phyloP scores from a whole-genome alignment of 2,888 invertebrate species.

The Lordiphosa andalusiaca region DNA sequence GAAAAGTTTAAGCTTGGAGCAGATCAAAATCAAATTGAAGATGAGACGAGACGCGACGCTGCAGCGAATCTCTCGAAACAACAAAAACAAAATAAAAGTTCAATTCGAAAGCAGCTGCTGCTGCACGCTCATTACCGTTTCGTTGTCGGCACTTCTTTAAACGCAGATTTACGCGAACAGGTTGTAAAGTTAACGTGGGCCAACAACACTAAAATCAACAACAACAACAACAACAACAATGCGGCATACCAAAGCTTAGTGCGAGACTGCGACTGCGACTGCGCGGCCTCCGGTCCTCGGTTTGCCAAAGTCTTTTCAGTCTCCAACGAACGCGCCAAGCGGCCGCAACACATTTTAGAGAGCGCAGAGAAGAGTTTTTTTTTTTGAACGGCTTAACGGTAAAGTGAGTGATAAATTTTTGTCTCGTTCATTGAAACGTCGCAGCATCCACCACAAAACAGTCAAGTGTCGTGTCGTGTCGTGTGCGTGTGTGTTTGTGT shows the following conservation, averaged over 20 bases:
- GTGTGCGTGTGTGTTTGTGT: slow-evolving; percentile 10
- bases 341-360: slow-evolving; percentile 18
- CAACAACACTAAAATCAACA: too few species aligned
- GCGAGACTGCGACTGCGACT: slow-evolving; percentile 5
- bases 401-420: slow-evolving; percentile 19
- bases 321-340: slow-evolving; percentile 46
- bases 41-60: background rate
- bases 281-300: slow-evolving; percentile 30
- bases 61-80: background rate
- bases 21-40: slow-evolving; percentile 3
- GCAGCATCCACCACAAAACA: slow-evolving; percentile 29
- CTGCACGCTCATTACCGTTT: slow-evolving; percentile 62
- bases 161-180: slow-evolving; percentile 64
- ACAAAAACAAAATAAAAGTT: slow-evolving; percentile 10
- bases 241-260: slow-evolving; percentile 37
- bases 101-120: slow-evolving; percentile 52
- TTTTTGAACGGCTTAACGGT: slow-evolving; percentile 25
- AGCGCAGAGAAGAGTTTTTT: slow-evolving; percentile 4
- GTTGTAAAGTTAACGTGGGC: slow-evolving; percentile 54
- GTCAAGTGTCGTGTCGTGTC: slow-evolving; percentile 13
- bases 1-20: background rate
- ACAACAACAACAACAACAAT: slow-evolving; percentile 28
- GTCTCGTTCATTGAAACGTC: slow-evolving; percentile 34
- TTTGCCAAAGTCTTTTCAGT: slow-evolving; percentile 43
- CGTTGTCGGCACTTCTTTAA: slow-evolving; percentile 67